Evolutionary conservation across 2,113 vertebrate species (phyloP).

Genomic region (rat (Rattus norvegicus)): GRCr8 NC_086032.1:9232501-9233000

Average conservation of each 20-base stretch:
- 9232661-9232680: no score
- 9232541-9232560: no score
- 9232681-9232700: no score
- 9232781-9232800: background rate
- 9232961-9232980: background rate
- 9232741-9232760: background rate
- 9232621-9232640: no score
- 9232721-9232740: no score
- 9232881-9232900: background rate
- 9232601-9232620: no score
- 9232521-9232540: no score
- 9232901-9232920: background rate
- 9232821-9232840: slow-evolving; percentile 33
- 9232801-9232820: background rate
- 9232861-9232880: background rate
- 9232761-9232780: background rate
- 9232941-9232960: background rate
- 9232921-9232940: background rate
- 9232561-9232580: no score
- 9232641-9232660: no score
- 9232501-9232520: no score
- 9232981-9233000: background rate
- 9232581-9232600: no score
- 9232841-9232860: background rate
- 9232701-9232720: no score